Evolutionary conservation across 1,140 invertebrate species (phyloP).

Genomic region (Thaumatotibia leucotreta): DNA sequence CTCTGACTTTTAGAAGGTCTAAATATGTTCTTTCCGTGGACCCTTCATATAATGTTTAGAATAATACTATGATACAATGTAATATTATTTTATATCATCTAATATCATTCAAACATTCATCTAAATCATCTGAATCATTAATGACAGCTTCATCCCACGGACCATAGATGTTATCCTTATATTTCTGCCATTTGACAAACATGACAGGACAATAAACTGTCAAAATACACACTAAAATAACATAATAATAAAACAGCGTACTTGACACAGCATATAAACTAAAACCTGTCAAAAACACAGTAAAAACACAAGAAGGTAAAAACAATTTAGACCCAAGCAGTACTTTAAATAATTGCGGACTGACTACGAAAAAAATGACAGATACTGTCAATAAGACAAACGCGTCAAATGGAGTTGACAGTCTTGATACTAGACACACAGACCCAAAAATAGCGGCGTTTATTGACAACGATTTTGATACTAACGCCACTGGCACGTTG

Average conservation of each 20-base stretch:
- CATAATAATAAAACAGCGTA: slow-evolving; percentile 79
- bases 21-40: no score
- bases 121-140: slow-evolving; percentile 76
- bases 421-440: slow-evolving; percentile 94
- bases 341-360: slow-evolving; percentile 86
- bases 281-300: slow-evolving; percentile 62
- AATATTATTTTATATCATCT: no score
- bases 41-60: no score
- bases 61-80: no score
- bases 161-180: slow-evolving; percentile 96
- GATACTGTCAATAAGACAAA: slow-evolving; percentile 92
- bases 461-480: slow-evolving; percentile 89
- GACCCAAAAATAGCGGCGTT: slow-evolving; percentile 96
- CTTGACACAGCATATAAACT: slow-evolving; percentile 78
- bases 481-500: slow-evolving; percentile 86
- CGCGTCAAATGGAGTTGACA: slow-evolving; percentile 89
- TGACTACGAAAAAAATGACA: slow-evolving; percentile 91
- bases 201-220: slow-evolving; percentile 87
- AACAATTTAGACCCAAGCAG: slow-evolving; percentile 71
- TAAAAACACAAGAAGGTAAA: slow-evolving; percentile 36
- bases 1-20: no score
- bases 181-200: slow-evolving; percentile 88
- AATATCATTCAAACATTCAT: slow-evolving; percentile 41
- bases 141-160: slow-evolving; percentile 96
- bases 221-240: slow-evolving; percentile 80